Conservation (phyloP, 2,888 invertebrate genomes). For the Oligia latruncula region DNA sequence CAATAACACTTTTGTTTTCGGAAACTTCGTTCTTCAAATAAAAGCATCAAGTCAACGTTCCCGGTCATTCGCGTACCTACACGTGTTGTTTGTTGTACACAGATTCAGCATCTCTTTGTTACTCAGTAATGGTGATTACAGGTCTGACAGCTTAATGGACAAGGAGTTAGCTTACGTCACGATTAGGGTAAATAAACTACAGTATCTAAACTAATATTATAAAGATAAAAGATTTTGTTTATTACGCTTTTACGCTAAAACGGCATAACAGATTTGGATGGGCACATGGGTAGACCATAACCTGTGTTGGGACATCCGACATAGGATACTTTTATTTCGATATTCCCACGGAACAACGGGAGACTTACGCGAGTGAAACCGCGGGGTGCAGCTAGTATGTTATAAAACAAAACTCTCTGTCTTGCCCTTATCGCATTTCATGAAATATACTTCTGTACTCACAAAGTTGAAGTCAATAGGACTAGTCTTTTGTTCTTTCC, state of each 20-base stretch:
- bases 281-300: neutral
- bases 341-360: neutral
- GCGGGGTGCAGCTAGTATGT: neutral
- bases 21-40: constrained; percentile 12
- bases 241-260: neutral
- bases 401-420: constrained; percentile 3
- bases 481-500: neutral
- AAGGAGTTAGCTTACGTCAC: constrained; percentile 34
- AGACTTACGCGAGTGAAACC: neutral
- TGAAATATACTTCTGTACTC: neutral
- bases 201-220: neutral
- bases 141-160: constrained; percentile 44
- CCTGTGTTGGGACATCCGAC: neutral
- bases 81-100: constrained; percentile 21
- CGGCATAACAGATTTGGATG: neutral
- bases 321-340: neutral
- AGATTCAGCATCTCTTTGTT: constrained; percentile 37
- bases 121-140: constrained; percentile 26
- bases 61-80: neutral
- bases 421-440: constrained; percentile 23
- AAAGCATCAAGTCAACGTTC: constrained; percentile 3
- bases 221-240: neutral
- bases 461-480: neutral
- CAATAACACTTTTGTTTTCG: neutral
- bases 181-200: constrained; percentile 28